Percentiles rank a stretch among this genome's conserved stretches.
These are phyloP conservation scores for Chromobotia macracanthus DNA, from an alignment of 2,797 vertebrate genomes.

Conservation along the genomic window DNA sequence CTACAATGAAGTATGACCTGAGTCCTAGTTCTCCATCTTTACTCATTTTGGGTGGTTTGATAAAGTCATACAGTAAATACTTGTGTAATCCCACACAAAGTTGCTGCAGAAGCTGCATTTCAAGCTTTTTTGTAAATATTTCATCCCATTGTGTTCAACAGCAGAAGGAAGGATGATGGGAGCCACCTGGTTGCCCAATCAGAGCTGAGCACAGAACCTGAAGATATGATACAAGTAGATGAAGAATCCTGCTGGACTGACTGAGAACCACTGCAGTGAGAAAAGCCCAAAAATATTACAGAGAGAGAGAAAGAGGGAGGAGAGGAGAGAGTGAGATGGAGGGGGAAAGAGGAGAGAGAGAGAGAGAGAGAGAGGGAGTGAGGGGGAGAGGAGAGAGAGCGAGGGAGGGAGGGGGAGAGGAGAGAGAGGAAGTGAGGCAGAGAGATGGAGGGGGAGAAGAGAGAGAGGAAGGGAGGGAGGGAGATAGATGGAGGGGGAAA, in stretches of 20 bases:
- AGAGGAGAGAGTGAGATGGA: background rate
- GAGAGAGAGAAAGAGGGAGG: background rate
- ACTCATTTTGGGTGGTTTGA: background rate
- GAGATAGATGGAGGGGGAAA: too few relatives aligned
- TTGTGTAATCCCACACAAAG: background rate
- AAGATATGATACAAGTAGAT: background rate
- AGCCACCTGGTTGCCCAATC: too few relatives aligned
- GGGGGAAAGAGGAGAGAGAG: too few relatives aligned
- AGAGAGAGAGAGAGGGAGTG: background rate
- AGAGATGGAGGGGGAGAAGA: too few relatives aligned
- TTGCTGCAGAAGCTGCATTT: background rate
- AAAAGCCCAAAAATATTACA: background rate
- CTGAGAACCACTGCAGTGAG: background rate
- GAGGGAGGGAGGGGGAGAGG: too few relatives aligned
- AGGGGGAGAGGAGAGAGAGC: too few relatives aligned
- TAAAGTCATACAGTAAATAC: background rate
- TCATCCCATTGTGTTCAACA: background rate
- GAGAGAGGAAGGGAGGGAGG: too few relatives aligned
- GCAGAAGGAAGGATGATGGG: background rate
- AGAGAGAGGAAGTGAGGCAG: too few relatives aligned
- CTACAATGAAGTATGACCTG: background rate
- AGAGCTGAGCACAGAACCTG: background rate
- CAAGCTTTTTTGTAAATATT: background rate
- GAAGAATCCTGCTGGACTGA: background rate
- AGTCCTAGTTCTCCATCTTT: background rate